Percentiles rank a stretch among this genome's conserved stretches.
Conservation (phyloP, 1,140 invertebrate genomes). For the Zaprionus gabonicus region DNA sequence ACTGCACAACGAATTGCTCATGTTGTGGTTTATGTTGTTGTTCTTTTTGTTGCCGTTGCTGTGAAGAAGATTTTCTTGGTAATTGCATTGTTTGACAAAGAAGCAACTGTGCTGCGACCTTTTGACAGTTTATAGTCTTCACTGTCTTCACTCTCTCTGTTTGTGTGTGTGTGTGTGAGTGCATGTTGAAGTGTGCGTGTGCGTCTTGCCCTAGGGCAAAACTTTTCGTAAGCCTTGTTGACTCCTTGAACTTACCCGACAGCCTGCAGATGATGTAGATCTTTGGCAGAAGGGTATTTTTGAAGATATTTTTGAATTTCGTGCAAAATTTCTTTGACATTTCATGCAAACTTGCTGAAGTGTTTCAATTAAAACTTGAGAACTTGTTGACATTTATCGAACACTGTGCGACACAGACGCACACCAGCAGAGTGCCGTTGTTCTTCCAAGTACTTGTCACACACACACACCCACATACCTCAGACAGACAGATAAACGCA, state of each 20-base stretch:
- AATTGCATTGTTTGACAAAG: constrained; percentile 76
- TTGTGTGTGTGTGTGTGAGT: constrained; percentile 5
- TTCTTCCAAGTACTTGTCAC: constrained; percentile 37
- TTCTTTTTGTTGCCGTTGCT: background rate
- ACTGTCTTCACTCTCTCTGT: constrained; percentile 27
- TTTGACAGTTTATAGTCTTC: constrained; percentile 65
- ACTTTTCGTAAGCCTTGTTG: constrained; percentile 64
- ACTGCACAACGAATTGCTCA: constrained; percentile 52
- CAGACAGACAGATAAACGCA: constrained; percentile 6
- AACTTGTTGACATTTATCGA: constrained; percentile 80
- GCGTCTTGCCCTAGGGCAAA: constrained; percentile 40
- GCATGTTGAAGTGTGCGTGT: background rate
- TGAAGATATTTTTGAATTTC: constrained; percentile 45
- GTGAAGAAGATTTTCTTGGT: constrained; percentile 44
- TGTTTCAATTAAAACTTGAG: constrained; percentile 81
- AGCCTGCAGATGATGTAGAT: constrained; percentile 58
- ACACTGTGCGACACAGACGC: constrained; percentile 50
- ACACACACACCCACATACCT: constrained; percentile 17
- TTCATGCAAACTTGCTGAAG: constrained; percentile 62
- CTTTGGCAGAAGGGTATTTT: constrained; percentile 28
- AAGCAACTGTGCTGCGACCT: constrained; percentile 64
- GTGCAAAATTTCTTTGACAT: constrained; percentile 54
- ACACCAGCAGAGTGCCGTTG: constrained; percentile 33
- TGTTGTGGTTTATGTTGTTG: constrained; percentile 48
- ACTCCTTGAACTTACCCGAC: constrained; percentile 61